phyloP scores from a whole-genome alignment of 2,113 vertebrate genomes.

The Lota lota region DNA sequence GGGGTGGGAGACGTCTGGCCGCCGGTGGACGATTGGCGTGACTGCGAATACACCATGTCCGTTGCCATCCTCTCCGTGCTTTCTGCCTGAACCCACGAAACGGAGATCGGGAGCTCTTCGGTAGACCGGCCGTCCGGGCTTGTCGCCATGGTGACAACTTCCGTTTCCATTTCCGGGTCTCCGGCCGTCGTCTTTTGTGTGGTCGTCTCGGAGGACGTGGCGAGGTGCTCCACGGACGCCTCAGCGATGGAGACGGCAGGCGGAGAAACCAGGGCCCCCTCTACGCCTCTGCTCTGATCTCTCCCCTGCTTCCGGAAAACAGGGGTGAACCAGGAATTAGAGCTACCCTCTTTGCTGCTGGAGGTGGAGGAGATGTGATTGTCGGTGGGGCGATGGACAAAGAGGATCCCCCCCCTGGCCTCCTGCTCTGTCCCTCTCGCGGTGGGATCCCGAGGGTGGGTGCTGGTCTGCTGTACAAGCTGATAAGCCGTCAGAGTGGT shows the following conservation, averaged over 20 bases:
- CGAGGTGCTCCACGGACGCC: conserved; percentile 31
- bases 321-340: conserved; percentile 34
- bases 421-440: conserved; percentile 45
- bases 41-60: not conserved
- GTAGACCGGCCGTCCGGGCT: conserved; percentile 21
- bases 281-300: not conserved
- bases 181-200: conserved; percentile 4
- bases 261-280: no score
- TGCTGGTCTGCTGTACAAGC: conserved; percentile 56
- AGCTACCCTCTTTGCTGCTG: conserved; percentile 17
- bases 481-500: conserved; percentile 66
- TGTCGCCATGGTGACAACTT: conserved; percentile 16
- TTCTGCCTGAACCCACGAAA: conserved; percentile 53
- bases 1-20: conserved; percentile 16
- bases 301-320: conserved; percentile 38
- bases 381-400: conserved; percentile 42
- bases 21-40: conserved; percentile 18
- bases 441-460: conserved; percentile 20
- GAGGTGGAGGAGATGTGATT: conserved; percentile 19
- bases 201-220: not conserved
- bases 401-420: conserved; percentile 65
- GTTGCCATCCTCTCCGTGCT: conserved; percentile 30
- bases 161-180: conserved; percentile 21
- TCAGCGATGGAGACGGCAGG: conserved; percentile 7
- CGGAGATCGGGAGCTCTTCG: conserved; percentile 35